These are phyloP conservation scores for Orchestes rusci DNA, from an alignment of 2,888 invertebrate genomes.

Conservation along the genomic window DNA sequence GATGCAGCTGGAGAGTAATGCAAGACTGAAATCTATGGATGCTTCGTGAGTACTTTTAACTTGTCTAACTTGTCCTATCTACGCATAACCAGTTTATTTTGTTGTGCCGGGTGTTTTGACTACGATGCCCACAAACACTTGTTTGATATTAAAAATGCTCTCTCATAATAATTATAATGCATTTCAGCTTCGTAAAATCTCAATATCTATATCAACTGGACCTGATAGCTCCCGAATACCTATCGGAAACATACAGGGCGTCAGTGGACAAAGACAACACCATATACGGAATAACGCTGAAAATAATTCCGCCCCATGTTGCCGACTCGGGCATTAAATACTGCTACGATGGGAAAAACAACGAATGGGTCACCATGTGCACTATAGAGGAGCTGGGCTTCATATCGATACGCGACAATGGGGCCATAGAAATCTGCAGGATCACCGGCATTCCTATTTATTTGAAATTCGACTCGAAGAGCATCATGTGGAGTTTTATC, in stretches of 20 bases:
- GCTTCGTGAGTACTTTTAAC: too few species aligned
- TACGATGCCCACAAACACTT: too few species aligned
- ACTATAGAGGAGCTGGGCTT: slow-evolving; percentile 79
- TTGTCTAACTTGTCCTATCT: too few species aligned
- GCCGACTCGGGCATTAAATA: slow-evolving; percentile 62
- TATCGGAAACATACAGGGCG: slow-evolving; percentile 66
- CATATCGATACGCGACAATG: slow-evolving; percentile 65
- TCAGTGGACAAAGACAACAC: slow-evolving; percentile 61
- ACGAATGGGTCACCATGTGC: slow-evolving; percentile 65
- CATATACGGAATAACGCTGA: slow-evolving; percentile 53
- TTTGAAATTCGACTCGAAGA: slow-evolving; percentile 60
- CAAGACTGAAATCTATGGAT: too few species aligned
- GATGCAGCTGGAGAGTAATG: slow-evolving; percentile 46
- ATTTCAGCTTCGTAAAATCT: slow-evolving; percentile 60
- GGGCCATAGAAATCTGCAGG: slow-evolving; percentile 68
- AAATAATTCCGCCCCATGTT: slow-evolving; percentile 58
- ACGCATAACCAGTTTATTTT: too few species aligned
- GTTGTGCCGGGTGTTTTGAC: too few species aligned
- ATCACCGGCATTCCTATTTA: slow-evolving; percentile 72
- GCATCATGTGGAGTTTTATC: slow-evolving; percentile 69
- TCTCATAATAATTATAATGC: too few species aligned
- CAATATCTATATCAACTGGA: slow-evolving; percentile 75
- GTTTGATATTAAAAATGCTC: too few species aligned
- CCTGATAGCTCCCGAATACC: slow-evolving; percentile 73
- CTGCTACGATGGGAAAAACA: slow-evolving; percentile 46